These are phyloP conservation scores for Isoperla grammatica DNA, from an alignment of 2,888 invertebrate species.

Conservation along the genomic window DNA sequence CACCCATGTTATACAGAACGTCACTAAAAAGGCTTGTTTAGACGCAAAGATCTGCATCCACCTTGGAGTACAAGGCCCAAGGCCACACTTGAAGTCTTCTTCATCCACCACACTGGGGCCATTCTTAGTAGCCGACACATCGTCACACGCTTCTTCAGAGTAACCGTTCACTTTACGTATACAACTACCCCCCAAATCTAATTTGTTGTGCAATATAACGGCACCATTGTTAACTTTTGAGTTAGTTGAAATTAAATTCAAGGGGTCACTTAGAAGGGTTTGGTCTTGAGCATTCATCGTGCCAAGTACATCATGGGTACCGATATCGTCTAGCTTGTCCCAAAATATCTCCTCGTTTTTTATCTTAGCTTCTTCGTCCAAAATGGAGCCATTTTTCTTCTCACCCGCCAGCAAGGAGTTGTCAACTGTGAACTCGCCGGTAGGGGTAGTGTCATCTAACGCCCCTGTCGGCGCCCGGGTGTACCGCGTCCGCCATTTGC, in stretches of 20 bases:
- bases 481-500: conserved; percentile 29
- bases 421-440: conserved; percentile 16
- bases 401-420: neutral
- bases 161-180: conserved; percentile 11
- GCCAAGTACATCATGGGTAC: neutral
- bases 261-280: neutral
- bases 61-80: conserved; percentile 69
- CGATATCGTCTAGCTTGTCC: conserved; percentile 6
- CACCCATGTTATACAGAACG: conserved; percentile 86
- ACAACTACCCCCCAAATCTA: conserved; percentile 1
- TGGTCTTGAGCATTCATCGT: neutral
- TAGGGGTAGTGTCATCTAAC: conserved; percentile 20
- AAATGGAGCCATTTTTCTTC: conserved; percentile 7
- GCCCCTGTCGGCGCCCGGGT: conserved; percentile 22
- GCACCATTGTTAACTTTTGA: conserved; percentile 11
- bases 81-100: conserved; percentile 64
- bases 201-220: neutral
- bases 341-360: conserved; percentile 11
- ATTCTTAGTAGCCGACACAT: neutral
- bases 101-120: conserved; percentile 38
- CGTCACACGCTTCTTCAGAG: conserved; percentile 8
- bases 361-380: conserved; percentile 5
- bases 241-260: neutral
- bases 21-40: conserved; percentile 81
- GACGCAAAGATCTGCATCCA: conserved; percentile 71